These are phyloP conservation scores for Azemiops feae DNA, from an alignment of 2,113 vertebrate species.

Conservation along the genomic window DNA sequence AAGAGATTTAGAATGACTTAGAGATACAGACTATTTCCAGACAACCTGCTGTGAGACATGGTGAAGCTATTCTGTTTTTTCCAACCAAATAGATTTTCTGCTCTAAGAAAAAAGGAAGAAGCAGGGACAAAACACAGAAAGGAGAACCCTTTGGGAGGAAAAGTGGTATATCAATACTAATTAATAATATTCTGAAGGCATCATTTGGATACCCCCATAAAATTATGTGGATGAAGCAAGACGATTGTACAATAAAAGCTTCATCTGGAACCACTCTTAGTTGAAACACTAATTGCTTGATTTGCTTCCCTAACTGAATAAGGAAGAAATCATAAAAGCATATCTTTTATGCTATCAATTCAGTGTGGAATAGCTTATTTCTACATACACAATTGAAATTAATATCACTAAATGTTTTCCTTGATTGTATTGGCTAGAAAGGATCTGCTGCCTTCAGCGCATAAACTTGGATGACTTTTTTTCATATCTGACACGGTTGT, in stretches of 20 bases:
- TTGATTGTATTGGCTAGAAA: conserved; percentile 63
- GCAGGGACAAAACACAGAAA: not conserved
- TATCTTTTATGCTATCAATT: conserved; percentile 28
- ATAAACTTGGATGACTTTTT: conserved; percentile 69
- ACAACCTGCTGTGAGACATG: not conserved
- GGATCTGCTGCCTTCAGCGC: conserved; percentile 60
- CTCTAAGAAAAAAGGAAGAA: not conserved
- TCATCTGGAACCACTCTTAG: not conserved
- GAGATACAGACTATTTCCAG: not conserved
- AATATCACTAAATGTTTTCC: conserved; percentile 61
- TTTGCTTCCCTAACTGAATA: not conserved
- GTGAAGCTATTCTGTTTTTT: not conserved
- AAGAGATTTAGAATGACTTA: not conserved
- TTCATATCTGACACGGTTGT: conserved; percentile 67
- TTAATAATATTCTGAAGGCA: not conserved
- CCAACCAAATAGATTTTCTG: not conserved
- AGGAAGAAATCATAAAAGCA: conserved; percentile 26
- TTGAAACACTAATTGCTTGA: not conserved
- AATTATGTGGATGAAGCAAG: not conserved
- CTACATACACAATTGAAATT: conserved; percentile 56
- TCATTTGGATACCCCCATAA: not conserved
- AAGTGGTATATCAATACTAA: not conserved
- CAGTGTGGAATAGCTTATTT: conserved; percentile 49
- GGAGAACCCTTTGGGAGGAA: not conserved
- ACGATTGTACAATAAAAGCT: not conserved